Percentiles rank a stretch among this genome's conserved stretches.
These are phyloP conservation scores for Philopotamus ludificatus DNA, from an alignment of 1,140 invertebrate genomes.

Conservation along the genomic window DNA sequence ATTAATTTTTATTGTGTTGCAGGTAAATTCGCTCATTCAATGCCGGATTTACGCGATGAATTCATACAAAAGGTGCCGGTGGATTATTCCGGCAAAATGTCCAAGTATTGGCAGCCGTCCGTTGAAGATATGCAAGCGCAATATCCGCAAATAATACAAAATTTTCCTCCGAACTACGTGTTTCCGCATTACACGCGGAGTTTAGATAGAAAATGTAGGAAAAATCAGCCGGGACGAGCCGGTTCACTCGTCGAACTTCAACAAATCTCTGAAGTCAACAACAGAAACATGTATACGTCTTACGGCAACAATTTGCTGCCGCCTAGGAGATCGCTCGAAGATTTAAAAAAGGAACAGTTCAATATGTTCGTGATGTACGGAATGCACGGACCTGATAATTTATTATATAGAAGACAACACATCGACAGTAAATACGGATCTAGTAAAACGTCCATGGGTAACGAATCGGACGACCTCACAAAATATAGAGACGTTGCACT, in stretches of 20 bases:
- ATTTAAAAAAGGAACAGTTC: conserved; percentile 50
- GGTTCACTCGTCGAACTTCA: conserved; percentile 38
- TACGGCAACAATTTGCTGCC: conserved; percentile 39
- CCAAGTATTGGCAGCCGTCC: conserved; percentile 39
- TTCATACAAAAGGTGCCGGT: conserved; percentile 37
- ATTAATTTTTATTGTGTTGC: conserved; percentile 41
- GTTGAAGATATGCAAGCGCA: conserved; percentile 23
- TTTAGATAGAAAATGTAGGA: conserved; percentile 35
- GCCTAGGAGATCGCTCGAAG: conserved; percentile 29
- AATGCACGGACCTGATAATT: conserved; percentile 33
- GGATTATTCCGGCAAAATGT: conserved; percentile 40
- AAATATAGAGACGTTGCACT: conserved; percentile 57
- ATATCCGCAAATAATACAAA: conserved; percentile 11
- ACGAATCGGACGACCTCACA: conserved; percentile 55
- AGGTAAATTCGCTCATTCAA: conserved; percentile 58
- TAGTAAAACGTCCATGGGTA: conserved; percentile 55
- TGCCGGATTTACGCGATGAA: conserved; percentile 54
- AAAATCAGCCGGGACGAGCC: conserved; percentile 22
- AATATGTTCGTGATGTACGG: conserved; percentile 51
- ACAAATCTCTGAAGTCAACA: conserved; percentile 35
- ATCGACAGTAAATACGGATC: conserved; percentile 45
- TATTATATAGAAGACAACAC: conserved; percentile 35
- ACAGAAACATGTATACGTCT: conserved; percentile 36
- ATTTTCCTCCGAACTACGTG: conserved; percentile 34
- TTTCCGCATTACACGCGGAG: conserved; percentile 40